These are phyloP conservation scores for Pedionomus torquatus DNA, from an alignment of 2,113 vertebrate genomes.

Conservation along the genomic window DNA sequence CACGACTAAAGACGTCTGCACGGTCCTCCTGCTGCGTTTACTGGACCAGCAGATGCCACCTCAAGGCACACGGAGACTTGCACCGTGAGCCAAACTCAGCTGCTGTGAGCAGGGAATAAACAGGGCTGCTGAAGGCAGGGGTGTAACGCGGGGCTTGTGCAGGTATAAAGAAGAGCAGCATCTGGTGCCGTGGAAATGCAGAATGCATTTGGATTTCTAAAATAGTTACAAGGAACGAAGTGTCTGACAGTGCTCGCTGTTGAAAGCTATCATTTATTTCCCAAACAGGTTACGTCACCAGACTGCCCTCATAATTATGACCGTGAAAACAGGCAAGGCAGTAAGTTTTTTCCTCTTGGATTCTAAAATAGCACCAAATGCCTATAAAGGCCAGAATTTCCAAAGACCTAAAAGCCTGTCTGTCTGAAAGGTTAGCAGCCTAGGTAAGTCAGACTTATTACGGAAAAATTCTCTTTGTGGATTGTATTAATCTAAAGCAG, in stretches of 20 bases:
- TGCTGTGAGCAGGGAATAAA: neutral
- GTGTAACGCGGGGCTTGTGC: neutral
- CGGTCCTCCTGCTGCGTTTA: rapidly evolving
- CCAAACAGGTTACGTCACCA: conserved; percentile 37
- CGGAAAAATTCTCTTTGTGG: neutral
- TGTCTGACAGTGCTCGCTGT: conserved; percentile 12
- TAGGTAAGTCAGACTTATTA: neutral
- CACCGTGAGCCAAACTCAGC: neutral
- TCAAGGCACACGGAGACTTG: neutral
- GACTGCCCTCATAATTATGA: conserved; percentile 54
- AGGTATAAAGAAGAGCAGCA: conserved; percentile 12
- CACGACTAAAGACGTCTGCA: neutral
- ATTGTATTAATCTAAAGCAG: neutral
- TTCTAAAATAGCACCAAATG: conserved; percentile 53
- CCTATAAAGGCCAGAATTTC: conserved; percentile 41
- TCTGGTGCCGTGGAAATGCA: neutral
- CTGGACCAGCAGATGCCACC: neutral
- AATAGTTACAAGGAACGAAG: neutral
- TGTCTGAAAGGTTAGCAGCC: neutral
- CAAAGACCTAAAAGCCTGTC: conserved; percentile 17
- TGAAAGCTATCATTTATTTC: conserved; percentile 63
- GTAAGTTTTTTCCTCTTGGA: conserved; percentile 49
- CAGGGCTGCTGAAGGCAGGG: neutral
- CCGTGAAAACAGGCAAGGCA: conserved; percentile 40
- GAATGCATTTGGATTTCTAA: conserved; percentile 31